Conservation (phyloP, 30 jellyfish, hydroid and myxozoan species). For the Sanderia malayensis region DNA sequence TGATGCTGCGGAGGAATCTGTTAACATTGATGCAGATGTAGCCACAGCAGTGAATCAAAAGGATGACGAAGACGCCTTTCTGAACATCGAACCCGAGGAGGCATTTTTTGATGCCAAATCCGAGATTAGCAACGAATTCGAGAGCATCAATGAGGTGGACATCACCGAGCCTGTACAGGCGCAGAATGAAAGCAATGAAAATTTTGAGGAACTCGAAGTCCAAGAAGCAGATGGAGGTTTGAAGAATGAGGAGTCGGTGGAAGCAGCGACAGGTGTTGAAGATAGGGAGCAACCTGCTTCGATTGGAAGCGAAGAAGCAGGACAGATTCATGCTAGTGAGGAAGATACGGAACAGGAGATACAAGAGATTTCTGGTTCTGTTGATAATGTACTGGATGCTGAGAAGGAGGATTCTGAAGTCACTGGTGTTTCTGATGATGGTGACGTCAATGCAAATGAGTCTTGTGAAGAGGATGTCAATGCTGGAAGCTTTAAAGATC, state of each 20-base stretch:
- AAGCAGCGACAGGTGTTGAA: no score
- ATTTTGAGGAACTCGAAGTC: neutral
- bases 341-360: no score
- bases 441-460: no score
- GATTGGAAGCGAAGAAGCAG: neutral
- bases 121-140: slow-evolving; percentile 17
- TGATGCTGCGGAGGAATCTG: neutral
- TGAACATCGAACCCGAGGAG: slow-evolving; percentile 50
- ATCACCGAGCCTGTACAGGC: neutral
- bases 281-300: neutral
- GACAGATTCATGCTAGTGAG: no score
- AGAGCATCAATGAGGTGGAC: neutral
- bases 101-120: slow-evolving; percentile 49
- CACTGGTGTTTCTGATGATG: no score
- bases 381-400: no score
- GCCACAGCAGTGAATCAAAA: neutral
- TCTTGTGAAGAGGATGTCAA: no score
- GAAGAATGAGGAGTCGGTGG: no score
- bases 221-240: neutral
- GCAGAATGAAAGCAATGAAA: neutral
- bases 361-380: no score
- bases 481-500: no score
- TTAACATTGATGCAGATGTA: neutral
- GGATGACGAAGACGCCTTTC: slow-evolving; percentile 58
- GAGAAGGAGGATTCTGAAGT: no score